phyloP scores from a whole-genome alignment of 2,113 vertebrate genomes.

The Pavo muticus region DNA sequence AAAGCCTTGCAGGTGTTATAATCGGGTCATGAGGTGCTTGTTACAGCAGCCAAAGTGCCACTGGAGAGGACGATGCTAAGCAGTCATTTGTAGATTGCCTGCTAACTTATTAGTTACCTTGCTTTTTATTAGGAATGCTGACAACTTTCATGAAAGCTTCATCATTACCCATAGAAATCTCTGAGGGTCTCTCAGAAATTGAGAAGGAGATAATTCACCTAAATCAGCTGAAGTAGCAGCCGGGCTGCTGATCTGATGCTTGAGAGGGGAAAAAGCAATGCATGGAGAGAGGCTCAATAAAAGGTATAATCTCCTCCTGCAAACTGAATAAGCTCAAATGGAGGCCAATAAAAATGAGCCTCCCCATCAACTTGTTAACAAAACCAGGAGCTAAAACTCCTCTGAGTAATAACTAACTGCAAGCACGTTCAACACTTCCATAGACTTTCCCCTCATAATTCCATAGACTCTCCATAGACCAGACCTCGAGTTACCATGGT shows the following conservation, averaged over 20 bases:
- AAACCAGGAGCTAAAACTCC: background rate
- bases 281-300: background rate
- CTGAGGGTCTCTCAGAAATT: background rate
- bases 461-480: background rate
- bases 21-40: background rate
- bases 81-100: background rate
- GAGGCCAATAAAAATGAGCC: background rate
- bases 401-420: background rate
- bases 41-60: background rate
- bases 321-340: background rate
- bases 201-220: background rate
- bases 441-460: background rate
- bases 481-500: rapidly evolving
- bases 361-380: background rate
- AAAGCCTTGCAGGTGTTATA: background rate
- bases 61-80: background rate
- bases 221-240: background rate
- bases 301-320: background rate
- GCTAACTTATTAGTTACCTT: background rate
- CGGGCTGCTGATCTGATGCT: background rate
- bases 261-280: background rate
- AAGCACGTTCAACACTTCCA: background rate
- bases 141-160: background rate
- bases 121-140: constrained; percentile 1
- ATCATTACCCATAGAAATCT: background rate